Base-by-base conservation (phyloP, 2,888 invertebrate genomes). In the Eilema caniola region DNA sequence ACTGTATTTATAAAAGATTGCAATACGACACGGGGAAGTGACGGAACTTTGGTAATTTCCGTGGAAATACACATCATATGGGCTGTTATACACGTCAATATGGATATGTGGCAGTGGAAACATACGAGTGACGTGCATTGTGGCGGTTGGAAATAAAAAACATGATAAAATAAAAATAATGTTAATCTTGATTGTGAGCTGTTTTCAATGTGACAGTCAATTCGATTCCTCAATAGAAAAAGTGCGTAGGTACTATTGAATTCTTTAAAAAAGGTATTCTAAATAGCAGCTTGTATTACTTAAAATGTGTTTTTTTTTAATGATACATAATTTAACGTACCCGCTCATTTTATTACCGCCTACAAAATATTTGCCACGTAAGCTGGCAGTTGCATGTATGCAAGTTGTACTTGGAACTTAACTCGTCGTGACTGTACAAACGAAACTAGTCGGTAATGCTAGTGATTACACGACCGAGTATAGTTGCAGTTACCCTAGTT, bases 31-130 rank as follows among this genome's bases (percentile, higher is more conserved):
- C 33, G 20, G 66, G 68, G 62, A 67, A 71, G 73, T 69, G 71
- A 71, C 37, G 73, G 65, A 81, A 86, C 84, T 86, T 86, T 82
- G 74, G 80, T 86, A 88, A 88, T 87, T 86, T 83, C 80, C 81
- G 83, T 81, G 83, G 71, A 81, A 82, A 83, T 81, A 85, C 82
- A 85, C 81, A 82, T 79, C 57, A 57, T 73, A 70, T 64, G 24
- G 60, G 77, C 66, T 47, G 79, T 77, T 74, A 75, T 69, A 62
- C 72, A 37, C 74, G 71, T 82, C 80, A 80, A 78, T 82, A 76
- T 70, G 31, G 8, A 60, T 68, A 33, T 69, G 72, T 64, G 72
- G 5, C 8, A 7, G 0, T 25, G 37, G 28, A 70, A 71, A 77
- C 66, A 81, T 70, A 79, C 71, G 74, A 66, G 63, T 31, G 64